Conservation (phyloP, 2,888 invertebrate genomes). For the Dryobota labecula region DNA sequence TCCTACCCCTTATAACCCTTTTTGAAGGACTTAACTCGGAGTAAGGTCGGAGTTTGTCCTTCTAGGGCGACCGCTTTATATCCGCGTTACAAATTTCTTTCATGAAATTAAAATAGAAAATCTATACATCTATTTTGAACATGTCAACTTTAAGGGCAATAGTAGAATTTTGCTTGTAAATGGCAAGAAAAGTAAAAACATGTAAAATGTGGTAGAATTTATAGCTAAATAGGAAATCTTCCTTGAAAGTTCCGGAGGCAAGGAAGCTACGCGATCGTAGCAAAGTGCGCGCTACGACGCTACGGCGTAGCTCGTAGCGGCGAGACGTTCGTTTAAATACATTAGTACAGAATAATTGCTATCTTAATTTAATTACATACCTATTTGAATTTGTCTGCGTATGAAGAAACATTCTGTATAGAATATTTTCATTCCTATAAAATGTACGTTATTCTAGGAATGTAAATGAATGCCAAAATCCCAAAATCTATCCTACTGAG, state of each 20-base stretch:
- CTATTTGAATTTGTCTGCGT: neutral
- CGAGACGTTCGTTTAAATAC: constrained; percentile 7
- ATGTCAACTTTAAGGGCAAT: neutral
- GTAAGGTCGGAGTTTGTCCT: constrained; percentile 4
- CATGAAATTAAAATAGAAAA: too few relatives aligned
- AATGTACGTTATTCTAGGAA: neutral
- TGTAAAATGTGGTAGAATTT: constrained; percentile 12
- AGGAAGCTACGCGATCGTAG: constrained; percentile 39
- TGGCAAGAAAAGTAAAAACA: neutral
- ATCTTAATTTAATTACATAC: neutral
- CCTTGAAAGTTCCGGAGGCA: neutral
- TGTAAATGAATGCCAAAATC: neutral
- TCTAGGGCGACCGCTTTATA: neutral
- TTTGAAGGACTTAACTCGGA: neutral
- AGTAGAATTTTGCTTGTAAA: neutral
- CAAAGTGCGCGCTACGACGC: constrained; percentile 18
- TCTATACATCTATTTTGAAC: neutral
- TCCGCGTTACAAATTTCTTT: neutral
- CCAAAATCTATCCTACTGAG: neutral
- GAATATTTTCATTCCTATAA: neutral
- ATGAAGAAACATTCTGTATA: neutral
- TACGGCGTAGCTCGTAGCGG: constrained; percentile 51
- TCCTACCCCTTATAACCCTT: too few relatives aligned
- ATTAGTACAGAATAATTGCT: neutral
- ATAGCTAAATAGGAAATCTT: constrained; percentile 9